A percentile compares a stretch with the other conserved stretches of the same genome.
phyloP scores from a whole-genome alignment of 2,113 vertebrate species.

The Prionailurus bengalensis region DNA sequence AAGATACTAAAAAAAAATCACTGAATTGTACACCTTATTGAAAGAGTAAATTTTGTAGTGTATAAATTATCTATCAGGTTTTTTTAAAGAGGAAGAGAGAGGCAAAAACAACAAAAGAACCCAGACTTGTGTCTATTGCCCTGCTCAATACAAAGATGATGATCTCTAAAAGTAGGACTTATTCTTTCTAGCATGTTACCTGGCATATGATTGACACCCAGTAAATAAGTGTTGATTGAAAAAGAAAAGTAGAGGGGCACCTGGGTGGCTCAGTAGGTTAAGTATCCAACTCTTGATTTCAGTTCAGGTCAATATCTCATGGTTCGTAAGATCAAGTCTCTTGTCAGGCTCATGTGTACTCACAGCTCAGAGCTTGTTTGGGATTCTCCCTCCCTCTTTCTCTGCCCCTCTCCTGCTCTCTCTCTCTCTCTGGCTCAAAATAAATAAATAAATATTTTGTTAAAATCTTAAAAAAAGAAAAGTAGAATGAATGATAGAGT shows the following conservation, averaged over 20 bases:
- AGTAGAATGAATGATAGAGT: background rate
- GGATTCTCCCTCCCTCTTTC: no score
- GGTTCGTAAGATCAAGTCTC: no score
- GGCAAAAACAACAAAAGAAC: background rate
- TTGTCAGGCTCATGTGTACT: no score
- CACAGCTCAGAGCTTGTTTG: no score
- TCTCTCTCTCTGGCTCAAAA: no score
- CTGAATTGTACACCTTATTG: background rate
- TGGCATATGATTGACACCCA: background rate
- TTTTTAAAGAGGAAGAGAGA: background rate
- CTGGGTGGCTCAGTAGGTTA: no score
- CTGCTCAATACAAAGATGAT: background rate
- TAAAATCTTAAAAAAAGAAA: background rate
- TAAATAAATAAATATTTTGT: no score
- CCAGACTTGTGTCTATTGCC: background rate
- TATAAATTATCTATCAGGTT: background rate
- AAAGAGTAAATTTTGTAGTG: background rate
- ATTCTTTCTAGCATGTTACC: background rate
- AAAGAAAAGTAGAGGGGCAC: background rate
- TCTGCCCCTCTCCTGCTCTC: no score
- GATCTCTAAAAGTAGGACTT: background rate
- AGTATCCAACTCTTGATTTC: no score
- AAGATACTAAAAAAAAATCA: constrained; percentile 18
- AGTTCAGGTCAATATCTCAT: no score
- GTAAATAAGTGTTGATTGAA: constrained; percentile 15